Conservation (phyloP, 2,113 vertebrate species). For the Trinectes maculatus region DNA sequence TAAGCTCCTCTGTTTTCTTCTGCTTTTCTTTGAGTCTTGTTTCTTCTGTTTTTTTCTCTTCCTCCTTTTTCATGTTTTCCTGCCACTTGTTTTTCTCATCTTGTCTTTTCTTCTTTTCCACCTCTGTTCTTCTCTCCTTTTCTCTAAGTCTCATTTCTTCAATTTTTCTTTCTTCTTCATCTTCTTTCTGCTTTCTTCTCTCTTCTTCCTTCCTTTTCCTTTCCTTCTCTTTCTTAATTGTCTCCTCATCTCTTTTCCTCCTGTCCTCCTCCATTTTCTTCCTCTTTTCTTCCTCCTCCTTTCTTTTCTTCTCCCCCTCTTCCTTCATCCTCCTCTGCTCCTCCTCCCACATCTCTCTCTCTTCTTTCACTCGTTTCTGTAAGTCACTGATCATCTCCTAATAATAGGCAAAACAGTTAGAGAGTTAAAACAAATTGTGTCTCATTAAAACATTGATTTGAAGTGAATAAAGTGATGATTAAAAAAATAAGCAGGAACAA, state of each 20-base stretch:
- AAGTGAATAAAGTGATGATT: too few relatives aligned
- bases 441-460: too few relatives aligned
- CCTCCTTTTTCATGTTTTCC: conserved; percentile 58
- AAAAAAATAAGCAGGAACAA: too few relatives aligned
- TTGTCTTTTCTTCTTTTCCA: conserved; percentile 56
- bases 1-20: conserved; percentile 35
- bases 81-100: conserved; percentile 59
- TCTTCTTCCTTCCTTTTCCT: conserved; percentile 66
- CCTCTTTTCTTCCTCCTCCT: conserved; percentile 50
- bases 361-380: conserved; percentile 82
- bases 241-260: conserved; percentile 59
- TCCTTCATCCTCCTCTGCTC: conserved; percentile 77
- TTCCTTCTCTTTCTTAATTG: not conserved
- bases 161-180: conserved; percentile 62
- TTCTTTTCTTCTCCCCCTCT: conserved; percentile 60
- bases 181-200: conserved; percentile 48
- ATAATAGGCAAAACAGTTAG: not conserved
- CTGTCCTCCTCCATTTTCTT: conserved; percentile 59
- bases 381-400: conserved; percentile 85
- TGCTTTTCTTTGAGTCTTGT: not conserved
- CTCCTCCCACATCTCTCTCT: conserved; percentile 81
- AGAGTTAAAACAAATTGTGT: too few relatives aligned
- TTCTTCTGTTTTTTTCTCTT: conserved; percentile 25
- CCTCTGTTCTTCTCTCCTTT: conserved; percentile 77
- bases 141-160: conserved; percentile 52